Conservation (phyloP, 2,888 invertebrate species). For the Cantharis rufa region DNA sequence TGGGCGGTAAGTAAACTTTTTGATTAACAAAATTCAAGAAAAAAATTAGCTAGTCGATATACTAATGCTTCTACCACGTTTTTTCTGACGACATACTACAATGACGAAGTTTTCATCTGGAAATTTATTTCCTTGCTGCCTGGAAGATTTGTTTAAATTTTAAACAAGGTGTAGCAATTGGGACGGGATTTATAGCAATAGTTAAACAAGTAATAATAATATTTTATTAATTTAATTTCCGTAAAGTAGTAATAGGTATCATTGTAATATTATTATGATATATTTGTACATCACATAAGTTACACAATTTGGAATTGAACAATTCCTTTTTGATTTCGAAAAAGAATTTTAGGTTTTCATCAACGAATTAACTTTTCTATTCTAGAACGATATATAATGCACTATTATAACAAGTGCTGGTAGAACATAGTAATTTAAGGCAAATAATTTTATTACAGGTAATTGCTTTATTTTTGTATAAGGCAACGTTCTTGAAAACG, state of each 20-base stretch:
- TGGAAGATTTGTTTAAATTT: neutral
- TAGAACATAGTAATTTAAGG: neutral
- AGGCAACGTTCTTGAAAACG: neutral
- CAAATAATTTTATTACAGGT: constrained; percentile 2
- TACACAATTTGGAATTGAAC: constrained; percentile 25
- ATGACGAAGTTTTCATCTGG: neutral
- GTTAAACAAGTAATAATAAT: neutral
- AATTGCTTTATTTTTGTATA: neutral
- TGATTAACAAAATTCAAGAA: neutral
- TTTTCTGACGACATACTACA: neutral
- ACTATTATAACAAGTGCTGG: neutral
- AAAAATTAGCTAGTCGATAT: neutral
- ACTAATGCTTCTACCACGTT: no score
- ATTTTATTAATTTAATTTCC: constrained; percentile 21
- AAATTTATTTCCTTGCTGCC: neutral
- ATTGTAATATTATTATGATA: constrained; percentile 16
- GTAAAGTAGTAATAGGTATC: constrained; percentile 22
- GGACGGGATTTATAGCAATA: neutral
- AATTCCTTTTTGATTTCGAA: constrained; percentile 7
- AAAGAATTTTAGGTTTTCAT: neutral
- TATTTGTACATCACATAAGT: constrained; percentile 30
- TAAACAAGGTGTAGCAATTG: neutral
- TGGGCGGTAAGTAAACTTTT: constrained; percentile 5
- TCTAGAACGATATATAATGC: neutral
- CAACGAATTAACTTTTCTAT: neutral